Evolutionary conservation across 2,888 invertebrate species (phyloP).

Genomic region (Volucella inanis): DNA sequence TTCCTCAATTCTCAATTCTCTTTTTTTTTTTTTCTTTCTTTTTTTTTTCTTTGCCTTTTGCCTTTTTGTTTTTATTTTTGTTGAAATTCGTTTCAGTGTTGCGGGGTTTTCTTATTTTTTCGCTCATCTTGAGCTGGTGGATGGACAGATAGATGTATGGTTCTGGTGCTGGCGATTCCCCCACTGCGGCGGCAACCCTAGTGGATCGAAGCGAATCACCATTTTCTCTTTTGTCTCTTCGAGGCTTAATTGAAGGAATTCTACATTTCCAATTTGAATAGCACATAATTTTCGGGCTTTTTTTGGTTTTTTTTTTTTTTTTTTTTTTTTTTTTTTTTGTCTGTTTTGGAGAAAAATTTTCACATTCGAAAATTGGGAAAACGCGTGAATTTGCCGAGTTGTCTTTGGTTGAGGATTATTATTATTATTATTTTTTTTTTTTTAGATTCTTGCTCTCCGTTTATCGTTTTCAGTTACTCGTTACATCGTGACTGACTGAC

Average conservation of each 20-base stretch:
- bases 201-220: conserved; percentile 60
- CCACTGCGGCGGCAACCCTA: conserved; percentile 45
- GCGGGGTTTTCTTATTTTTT: conserved; percentile 52
- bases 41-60: conserved; percentile 15
- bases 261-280: conserved; percentile 31
- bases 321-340: neutral
- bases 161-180: conserved; percentile 47
- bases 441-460: neutral
- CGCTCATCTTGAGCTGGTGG: conserved; percentile 58
- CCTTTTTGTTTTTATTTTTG: conserved; percentile 42
- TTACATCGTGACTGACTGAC: conserved; percentile 31
- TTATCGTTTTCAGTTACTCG: conserved; percentile 19
- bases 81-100: conserved; percentile 58
- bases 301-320: conserved; percentile 15
- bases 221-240: conserved; percentile 72
- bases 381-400: too few relatives aligned
- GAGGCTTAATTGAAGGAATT: conserved; percentile 47
- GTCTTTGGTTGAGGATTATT: too few relatives aligned
- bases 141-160: conserved; percentile 39
- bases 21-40: conserved; percentile 2
- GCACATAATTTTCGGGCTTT: neutral
- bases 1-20: too few relatives aligned
- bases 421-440: neutral
- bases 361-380: too few relatives aligned
- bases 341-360: too few relatives aligned